These are phyloP conservation scores for Reinhardtius hippoglossoides DNA, from an alignment of 2,113 vertebrate genomes.

Conservation along the genomic window DNA sequence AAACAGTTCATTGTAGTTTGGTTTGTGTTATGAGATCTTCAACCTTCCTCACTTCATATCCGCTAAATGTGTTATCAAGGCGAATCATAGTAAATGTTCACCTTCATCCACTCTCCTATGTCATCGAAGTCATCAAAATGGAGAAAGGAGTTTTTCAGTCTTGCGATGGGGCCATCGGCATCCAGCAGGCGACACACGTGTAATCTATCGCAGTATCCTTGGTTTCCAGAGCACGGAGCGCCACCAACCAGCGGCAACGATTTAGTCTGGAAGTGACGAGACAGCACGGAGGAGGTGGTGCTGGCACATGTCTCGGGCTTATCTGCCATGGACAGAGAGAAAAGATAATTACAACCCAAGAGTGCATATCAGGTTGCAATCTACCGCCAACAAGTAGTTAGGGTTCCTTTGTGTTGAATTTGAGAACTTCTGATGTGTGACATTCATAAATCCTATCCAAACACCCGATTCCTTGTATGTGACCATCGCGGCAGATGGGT, in stretches of 20 bases:
- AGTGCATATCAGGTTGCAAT: no score
- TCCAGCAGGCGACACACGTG: slow-evolving; percentile 82
- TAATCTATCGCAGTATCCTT: slow-evolving; percentile 85
- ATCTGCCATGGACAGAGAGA: slow-evolving; percentile 51
- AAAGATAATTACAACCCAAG: neutral
- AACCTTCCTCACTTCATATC: neutral
- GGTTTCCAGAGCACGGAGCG: slow-evolving; percentile 77
- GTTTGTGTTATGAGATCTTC: neutral
- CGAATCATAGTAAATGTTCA: slow-evolving; percentile 15
- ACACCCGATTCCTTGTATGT: neutral
- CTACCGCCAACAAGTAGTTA: no score
- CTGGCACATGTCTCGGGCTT: slow-evolving; percentile 80
- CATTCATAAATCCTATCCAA: neutral
- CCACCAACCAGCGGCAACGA: slow-evolving; percentile 70
- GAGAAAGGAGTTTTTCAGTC: slow-evolving; percentile 83
- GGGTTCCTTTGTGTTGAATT: no score
- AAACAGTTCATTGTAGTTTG: neutral
- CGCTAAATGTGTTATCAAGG: neutral
- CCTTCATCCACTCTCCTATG: slow-evolving; percentile 84
- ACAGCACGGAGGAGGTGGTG: slow-evolving; percentile 78
- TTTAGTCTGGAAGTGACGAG: slow-evolving; percentile 71
- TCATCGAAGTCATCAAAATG: slow-evolving; percentile 78
- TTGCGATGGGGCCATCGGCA: slow-evolving; percentile 83
- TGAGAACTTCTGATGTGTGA: no score
- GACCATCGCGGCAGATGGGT: neutral